Conservation (phyloP, 2,888 invertebrate species). For the Drosophila colorata region DNA sequence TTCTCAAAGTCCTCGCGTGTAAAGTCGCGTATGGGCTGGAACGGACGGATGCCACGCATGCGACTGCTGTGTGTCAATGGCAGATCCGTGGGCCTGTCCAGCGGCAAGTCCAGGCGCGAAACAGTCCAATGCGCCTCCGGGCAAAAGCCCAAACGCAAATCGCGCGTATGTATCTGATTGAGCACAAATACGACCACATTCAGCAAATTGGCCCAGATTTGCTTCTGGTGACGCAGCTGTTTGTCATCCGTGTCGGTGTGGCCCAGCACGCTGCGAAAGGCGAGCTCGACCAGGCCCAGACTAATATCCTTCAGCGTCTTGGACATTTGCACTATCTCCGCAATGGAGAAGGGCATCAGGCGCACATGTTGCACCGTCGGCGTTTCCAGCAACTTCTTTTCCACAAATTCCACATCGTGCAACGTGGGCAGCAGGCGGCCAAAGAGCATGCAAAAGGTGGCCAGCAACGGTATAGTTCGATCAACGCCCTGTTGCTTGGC, state of each 20-base stretch:
- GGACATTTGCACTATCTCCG: slow-evolving; percentile 90
- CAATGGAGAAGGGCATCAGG: slow-evolving; percentile 89
- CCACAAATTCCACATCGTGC: slow-evolving; percentile 94
- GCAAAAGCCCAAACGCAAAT: slow-evolving; percentile 92
- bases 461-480: slow-evolving; percentile 91
- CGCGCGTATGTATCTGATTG: slow-evolving; percentile 93
- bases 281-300: slow-evolving; percentile 93
- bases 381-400: slow-evolving; percentile 83
- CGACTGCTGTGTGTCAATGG: slow-evolving; percentile 86
- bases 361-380: slow-evolving; percentile 70
- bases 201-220: slow-evolving; percentile 92
- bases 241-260: slow-evolving; percentile 83
- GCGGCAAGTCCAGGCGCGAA: slow-evolving; percentile 85
- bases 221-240: slow-evolving; percentile 85
- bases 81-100: slow-evolving; percentile 87
- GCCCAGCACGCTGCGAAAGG: slow-evolving; percentile 87
- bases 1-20: slow-evolving; percentile 89
- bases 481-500: slow-evolving; percentile 87
- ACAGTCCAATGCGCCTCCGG: slow-evolving; percentile 90
- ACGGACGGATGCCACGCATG: slow-evolving; percentile 86
- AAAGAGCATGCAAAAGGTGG: slow-evolving; percentile 94
- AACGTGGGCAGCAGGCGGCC: slow-evolving; percentile 92
- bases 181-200: slow-evolving; percentile 90
- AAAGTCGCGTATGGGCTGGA: slow-evolving; percentile 87
- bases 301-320: slow-evolving; percentile 92